These are phyloP conservation scores for Koerneria pararmatus DNA, from an alignment of 2,888 invertebrate species.

Conservation along the genomic window DNA sequence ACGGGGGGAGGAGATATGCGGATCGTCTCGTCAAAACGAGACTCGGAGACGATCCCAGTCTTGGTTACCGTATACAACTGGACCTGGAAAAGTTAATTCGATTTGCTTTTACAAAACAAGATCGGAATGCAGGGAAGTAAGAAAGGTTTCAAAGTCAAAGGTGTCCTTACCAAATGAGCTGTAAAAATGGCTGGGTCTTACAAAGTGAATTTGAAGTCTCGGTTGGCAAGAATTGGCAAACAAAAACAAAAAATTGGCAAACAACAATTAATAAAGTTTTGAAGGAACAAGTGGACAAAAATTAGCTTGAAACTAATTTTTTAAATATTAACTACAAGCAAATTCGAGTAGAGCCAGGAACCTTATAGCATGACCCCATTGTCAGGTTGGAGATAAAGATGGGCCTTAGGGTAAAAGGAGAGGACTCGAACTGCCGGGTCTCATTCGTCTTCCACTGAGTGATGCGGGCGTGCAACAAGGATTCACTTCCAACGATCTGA, in stretches of 20 bases:
- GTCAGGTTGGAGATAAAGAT: constrained; percentile 32
- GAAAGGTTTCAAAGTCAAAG: no score
- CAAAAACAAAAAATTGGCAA: no score
- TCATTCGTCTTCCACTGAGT: constrained; percentile 25
- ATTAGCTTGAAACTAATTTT: no score
- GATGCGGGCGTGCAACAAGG: constrained; percentile 40
- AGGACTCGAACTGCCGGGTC: constrained; percentile 34
- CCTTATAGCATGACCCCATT: constrained; percentile 54
- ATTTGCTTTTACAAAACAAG: no score
- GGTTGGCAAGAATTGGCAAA: no score
- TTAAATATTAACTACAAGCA: not conserved
- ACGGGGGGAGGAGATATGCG: constrained; percentile 48
- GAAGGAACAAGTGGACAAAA: no score
- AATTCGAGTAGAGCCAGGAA: constrained; percentile 5
- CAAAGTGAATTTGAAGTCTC: no score
- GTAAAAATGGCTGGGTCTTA: no score
- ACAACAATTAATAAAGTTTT: no score
- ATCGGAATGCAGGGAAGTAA: no score
- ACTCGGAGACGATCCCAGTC: constrained; percentile 55
- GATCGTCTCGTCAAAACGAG: constrained; percentile 27
- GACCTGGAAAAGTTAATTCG: constrained; percentile 29
- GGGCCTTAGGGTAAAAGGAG: constrained; percentile 30
- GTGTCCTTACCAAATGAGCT: no score
- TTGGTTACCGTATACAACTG: constrained; percentile 57
- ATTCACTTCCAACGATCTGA: constrained; percentile 46